Percentiles rank a stretch among this genome's conserved stretches.
These are phyloP conservation scores for Desmophyllum pertusum DNA, from an alignment of 92 coral and sea anemone species.

Conservation along the genomic window DNA sequence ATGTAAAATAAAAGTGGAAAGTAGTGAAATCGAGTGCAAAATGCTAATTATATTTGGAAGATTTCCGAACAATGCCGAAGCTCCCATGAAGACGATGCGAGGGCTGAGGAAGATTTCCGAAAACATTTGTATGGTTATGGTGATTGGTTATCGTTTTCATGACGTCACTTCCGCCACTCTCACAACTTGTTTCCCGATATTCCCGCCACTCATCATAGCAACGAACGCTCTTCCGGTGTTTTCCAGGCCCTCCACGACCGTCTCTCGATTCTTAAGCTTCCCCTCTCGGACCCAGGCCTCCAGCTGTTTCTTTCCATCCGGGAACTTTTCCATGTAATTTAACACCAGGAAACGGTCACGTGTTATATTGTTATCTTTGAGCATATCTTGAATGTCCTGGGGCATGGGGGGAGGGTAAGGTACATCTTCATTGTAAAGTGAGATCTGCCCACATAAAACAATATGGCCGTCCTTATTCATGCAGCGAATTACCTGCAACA, in stretches of 20 bases:
- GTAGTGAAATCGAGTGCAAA: too few species aligned
- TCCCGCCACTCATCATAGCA: conserved; percentile 88
- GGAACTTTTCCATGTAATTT: conserved; percentile 54
- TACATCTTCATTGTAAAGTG: conserved; percentile 80
- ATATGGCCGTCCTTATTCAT: conserved; percentile 82
- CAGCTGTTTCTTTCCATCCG: conserved; percentile 67
- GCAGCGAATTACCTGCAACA: conserved; percentile 72
- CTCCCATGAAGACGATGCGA: too few species aligned
- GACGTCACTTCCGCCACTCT: conserved; percentile 46
- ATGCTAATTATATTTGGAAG: too few species aligned
- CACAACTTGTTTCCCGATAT: conserved; percentile 87
- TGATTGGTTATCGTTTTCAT: background rate
- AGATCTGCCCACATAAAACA: conserved; percentile 91
- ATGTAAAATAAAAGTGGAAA: too few species aligned
- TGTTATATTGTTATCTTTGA: conserved; percentile 62
- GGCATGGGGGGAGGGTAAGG: conserved; percentile 82
- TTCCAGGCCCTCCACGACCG: conserved; percentile 84
- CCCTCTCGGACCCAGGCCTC: conserved; percentile 85
- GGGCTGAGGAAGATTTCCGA: too few species aligned
- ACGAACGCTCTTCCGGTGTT: conserved; percentile 84
- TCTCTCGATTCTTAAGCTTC: conserved; percentile 77
- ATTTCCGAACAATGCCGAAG: too few species aligned
- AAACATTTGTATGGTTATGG: too few species aligned
- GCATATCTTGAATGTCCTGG: conserved; percentile 62
- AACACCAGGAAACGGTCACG: conserved; percentile 75